phyloP scores from a whole-genome alignment of 2,113 vertebrate species.

The Mirza zaza region DNA sequence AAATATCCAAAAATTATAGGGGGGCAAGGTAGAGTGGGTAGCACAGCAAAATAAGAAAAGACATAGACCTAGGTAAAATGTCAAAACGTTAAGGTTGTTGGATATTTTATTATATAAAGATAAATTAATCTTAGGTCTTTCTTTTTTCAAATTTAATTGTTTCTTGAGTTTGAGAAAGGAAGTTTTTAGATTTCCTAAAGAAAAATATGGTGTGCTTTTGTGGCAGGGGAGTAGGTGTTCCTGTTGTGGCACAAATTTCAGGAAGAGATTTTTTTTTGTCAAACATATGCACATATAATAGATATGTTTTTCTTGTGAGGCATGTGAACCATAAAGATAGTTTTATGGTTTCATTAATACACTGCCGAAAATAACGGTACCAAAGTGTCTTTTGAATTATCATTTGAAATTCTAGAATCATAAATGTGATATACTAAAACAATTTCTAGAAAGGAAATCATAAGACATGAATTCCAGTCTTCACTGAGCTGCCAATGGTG shows the following conservation, averaged over 20 bases:
- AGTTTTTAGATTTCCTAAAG: background rate
- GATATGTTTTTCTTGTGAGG: slow-evolving; percentile 38
- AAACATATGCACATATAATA: background rate
- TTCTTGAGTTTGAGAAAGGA: slow-evolving; percentile 20
- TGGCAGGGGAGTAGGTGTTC: background rate
- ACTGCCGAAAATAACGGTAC: slow-evolving; percentile 31
- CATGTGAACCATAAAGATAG: slow-evolving; percentile 21
- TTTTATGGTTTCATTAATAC: slow-evolving; percentile 39
- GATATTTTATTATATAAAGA: slow-evolving; percentile 24
- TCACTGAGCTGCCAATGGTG: background rate
- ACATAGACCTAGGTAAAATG: background rate
- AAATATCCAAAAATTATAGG: slow-evolving; percentile 6
- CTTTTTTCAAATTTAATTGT: slow-evolving; percentile 28
- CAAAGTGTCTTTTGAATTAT: slow-evolving; percentile 41
- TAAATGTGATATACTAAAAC: slow-evolving; percentile 34
- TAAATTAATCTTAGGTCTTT: slow-evolving; percentile 21
- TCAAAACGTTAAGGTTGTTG: slow-evolving; percentile 31
- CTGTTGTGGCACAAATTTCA: background rate
- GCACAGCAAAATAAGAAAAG: slow-evolving; percentile 22
- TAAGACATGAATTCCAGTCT: background rate
- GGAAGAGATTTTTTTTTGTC: background rate
- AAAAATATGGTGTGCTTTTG: background rate
- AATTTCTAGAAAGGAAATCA: slow-evolving; percentile 51
- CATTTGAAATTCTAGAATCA: slow-evolving; percentile 48
- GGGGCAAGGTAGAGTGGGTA: background rate